A percentile compares a stretch with the other conserved stretches of the same genome.
These are phyloP conservation scores for Gasteruption jaculator DNA, from an alignment of 2,888 invertebrate species.

Conservation along the genomic window DNA sequence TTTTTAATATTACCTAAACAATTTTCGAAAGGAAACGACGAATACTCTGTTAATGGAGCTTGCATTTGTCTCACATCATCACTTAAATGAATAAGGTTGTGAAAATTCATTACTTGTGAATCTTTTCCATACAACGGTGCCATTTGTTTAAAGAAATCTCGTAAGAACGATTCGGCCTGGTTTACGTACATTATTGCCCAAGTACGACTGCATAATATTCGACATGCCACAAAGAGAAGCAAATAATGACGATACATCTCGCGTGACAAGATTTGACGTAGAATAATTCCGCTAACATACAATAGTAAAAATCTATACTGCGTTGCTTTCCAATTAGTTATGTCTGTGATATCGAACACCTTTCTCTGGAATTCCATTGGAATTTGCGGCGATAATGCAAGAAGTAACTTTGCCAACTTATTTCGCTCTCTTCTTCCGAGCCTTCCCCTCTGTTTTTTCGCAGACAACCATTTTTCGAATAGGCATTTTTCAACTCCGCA, in stretches of 20 bases:
- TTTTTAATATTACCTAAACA: slow-evolving; percentile 22
- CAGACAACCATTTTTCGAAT: slow-evolving; percentile 9
- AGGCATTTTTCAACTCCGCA: slow-evolving; percentile 11
- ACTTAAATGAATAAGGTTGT: slow-evolving; percentile 22
- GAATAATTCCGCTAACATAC: slow-evolving; percentile 18
- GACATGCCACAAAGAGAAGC: slow-evolving; percentile 16
- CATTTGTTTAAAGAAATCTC: slow-evolving; percentile 18
- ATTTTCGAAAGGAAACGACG: slow-evolving; percentile 24
- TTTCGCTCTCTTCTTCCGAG: no score
- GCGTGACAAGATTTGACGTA: slow-evolving; percentile 17
- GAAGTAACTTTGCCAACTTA: no score
- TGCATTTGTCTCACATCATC: slow-evolving; percentile 22
- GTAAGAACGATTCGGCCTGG: slow-evolving; percentile 17
- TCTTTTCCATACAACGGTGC: slow-evolving; percentile 22
- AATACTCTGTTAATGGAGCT: no score
- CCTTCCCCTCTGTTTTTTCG: slow-evolving; percentile 1
- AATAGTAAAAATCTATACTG: slow-evolving; percentile 23
- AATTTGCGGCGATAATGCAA: slow-evolving; percentile 11
- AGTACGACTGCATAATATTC: slow-evolving; percentile 16
- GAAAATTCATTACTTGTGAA: no score
- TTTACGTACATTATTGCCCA: slow-evolving; percentile 9
- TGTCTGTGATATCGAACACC: slow-evolving; percentile 18
- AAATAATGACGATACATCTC: slow-evolving; percentile 21
- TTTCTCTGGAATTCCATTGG: slow-evolving; percentile 27
- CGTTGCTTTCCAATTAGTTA: slow-evolving; percentile 25